phyloP scores from a whole-genome alignment of 2,797 vertebrate species.

The Trichosurus vulpecula region DNA sequence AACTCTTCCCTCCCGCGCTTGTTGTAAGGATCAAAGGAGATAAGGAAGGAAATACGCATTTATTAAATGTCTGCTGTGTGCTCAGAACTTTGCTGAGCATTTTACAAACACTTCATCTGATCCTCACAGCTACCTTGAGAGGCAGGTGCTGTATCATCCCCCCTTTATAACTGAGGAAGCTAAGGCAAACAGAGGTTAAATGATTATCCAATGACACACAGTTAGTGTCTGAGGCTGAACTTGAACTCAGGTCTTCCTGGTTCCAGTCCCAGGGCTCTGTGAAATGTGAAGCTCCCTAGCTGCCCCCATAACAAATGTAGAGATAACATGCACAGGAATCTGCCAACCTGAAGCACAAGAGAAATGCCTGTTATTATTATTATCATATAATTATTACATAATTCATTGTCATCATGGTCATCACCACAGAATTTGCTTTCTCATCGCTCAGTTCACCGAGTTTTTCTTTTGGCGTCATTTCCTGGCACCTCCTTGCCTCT shows the following conservation, averaged over 20 bases:
- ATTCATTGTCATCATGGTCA: not conserved
- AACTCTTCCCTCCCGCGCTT: not conserved
- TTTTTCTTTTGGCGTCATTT: not conserved
- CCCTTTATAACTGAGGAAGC: not conserved
- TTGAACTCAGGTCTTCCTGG: not conserved
- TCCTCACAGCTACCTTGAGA: not conserved
- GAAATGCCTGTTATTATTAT: not conserved
- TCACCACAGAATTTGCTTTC: not conserved
- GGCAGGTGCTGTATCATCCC: not conserved
- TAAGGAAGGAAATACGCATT: not conserved
- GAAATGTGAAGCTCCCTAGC: not conserved
- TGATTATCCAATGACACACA: not conserved
- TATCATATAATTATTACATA: too few relatives aligned
- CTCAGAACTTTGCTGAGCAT: fast-evolving
- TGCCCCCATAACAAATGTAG: not conserved
- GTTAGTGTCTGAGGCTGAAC: not conserved
- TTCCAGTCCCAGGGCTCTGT: not conserved
- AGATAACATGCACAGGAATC: not conserved
- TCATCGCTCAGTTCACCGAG: not conserved
- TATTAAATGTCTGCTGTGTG: too few relatives aligned
- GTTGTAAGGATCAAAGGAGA: not conserved
- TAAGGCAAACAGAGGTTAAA: not conserved
- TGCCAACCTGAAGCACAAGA: not conserved
- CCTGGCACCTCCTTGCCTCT: too few relatives aligned
- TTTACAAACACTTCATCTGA: not conserved